Percentiles rank a stretch among this genome's conserved stretches.
phyloP scores from a whole-genome alignment of 2,888 invertebrate genomes.

The Syrphus vitripennis region DNA sequence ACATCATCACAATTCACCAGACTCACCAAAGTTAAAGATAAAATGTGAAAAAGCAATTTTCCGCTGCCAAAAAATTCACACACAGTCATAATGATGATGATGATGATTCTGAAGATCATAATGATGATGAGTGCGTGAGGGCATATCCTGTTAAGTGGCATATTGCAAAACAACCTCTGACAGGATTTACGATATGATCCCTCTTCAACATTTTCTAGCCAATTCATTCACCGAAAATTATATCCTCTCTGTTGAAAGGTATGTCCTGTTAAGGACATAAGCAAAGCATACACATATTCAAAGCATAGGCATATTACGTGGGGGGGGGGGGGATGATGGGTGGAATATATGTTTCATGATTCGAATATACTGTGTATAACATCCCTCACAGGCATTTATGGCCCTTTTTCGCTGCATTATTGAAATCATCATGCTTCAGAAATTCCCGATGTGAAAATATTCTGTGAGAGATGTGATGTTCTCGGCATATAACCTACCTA shows the following conservation, averaged over 20 bases:
- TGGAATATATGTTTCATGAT: slow-evolving; percentile 19
- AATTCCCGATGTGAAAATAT: slow-evolving; percentile 54
- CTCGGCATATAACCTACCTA: slow-evolving; percentile 10
- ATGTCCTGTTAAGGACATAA: slow-evolving; percentile 53
- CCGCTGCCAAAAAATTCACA: slow-evolving; percentile 49
- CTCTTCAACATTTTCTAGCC: slow-evolving; percentile 62
- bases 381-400: slow-evolving; percentile 52
- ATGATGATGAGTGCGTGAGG: slow-evolving; percentile 52
- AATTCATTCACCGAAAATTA: slow-evolving; percentile 64
- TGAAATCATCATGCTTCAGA: slow-evolving; percentile 70
- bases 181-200: slow-evolving; percentile 58
- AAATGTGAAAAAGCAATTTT: slow-evolving; percentile 64
- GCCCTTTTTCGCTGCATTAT: slow-evolving; percentile 60
- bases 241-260: slow-evolving; percentile 46
- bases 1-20: slow-evolving; percentile 14
- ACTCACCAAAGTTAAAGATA: not conserved
- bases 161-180: slow-evolving; percentile 65
- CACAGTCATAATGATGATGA: not conserved
- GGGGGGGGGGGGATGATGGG: no score
- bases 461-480: slow-evolving; percentile 27
- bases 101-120: not conserved
- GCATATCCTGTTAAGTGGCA: slow-evolving; percentile 64
- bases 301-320: no score
- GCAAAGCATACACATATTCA: not conserved
- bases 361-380: slow-evolving; percentile 42